Conservation (phyloP, 2,113 vertebrate species). For the Mobula birostris region DNA sequence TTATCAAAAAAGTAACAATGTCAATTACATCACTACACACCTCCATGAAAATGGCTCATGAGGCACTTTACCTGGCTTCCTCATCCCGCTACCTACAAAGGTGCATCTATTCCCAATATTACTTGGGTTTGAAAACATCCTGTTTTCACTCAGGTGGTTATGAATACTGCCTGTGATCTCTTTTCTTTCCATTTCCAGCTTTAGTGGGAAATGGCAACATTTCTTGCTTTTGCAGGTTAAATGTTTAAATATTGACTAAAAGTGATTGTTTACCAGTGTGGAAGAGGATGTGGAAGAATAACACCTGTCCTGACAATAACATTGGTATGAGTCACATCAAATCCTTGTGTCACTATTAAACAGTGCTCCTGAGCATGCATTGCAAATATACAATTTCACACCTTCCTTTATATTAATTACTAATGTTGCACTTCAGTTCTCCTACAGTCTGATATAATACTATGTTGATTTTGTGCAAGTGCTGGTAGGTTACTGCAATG, state of each 20-base stretch:
- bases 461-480: background rate
- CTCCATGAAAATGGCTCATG: no score
- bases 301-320: conserved; percentile 24
- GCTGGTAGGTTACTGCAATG: background rate
- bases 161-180: background rate
- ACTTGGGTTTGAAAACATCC: conserved; percentile 6
- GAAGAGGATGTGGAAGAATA: background rate
- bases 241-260: conserved; percentile 34
- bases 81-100: background rate
- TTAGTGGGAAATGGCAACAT: conserved; percentile 11
- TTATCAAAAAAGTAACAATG: background rate
- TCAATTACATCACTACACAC: background rate
- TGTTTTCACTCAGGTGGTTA: background rate
- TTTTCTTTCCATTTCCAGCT: background rate
- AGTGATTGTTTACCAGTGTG: background rate
- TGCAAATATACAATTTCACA: background rate
- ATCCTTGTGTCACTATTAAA: background rate
- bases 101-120: background rate
- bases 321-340: background rate
- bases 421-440: background rate
- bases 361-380: background rate
- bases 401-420: background rate
- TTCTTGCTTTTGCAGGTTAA: background rate
- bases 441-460: background rate
- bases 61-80: background rate